Percentiles rank a stretch among this genome's conserved stretches.
These are phyloP conservation scores for Malurus melanocephalus DNA, from an alignment of 2,113 vertebrate species.

Conservation along the genomic window DNA sequence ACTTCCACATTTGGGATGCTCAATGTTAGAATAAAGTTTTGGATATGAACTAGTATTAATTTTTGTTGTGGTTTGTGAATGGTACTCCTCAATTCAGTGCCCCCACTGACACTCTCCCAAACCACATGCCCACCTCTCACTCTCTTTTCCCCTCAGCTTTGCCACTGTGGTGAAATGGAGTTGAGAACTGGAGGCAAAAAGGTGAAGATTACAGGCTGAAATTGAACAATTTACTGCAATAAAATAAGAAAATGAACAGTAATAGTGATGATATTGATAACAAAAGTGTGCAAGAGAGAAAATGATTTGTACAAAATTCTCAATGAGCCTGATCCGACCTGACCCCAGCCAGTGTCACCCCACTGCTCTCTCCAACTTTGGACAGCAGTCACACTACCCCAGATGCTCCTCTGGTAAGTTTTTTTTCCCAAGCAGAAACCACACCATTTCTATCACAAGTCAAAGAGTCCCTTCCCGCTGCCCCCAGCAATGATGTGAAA, in stretches of 20 bases:
- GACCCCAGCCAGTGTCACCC: accelerated
- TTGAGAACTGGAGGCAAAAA: background rate
- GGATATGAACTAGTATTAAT: background rate
- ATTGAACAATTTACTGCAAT: background rate
- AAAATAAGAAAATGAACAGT: background rate
- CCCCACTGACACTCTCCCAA: background rate
- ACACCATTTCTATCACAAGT: accelerated
- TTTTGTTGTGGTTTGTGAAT: background rate
- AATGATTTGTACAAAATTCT: background rate
- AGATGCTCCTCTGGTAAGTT: accelerated
- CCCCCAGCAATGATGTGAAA: background rate
- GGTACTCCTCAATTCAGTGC: no score
- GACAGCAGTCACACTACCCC: no score
- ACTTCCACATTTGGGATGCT: background rate
- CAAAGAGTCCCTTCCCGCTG: background rate
- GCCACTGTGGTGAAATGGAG: background rate
- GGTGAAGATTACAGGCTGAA: background rate
- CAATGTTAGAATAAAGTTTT: background rate
- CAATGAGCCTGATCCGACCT: accelerated
- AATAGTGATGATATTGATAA: background rate
- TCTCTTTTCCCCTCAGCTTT: background rate
- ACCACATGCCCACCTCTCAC: background rate
- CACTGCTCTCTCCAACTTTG: accelerated
- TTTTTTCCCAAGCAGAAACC: background rate
- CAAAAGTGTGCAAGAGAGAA: background rate